These are phyloP conservation scores for Plestiodon gilberti DNA, from an alignment of 2,113 vertebrate species.

Conservation along the genomic window DNA sequence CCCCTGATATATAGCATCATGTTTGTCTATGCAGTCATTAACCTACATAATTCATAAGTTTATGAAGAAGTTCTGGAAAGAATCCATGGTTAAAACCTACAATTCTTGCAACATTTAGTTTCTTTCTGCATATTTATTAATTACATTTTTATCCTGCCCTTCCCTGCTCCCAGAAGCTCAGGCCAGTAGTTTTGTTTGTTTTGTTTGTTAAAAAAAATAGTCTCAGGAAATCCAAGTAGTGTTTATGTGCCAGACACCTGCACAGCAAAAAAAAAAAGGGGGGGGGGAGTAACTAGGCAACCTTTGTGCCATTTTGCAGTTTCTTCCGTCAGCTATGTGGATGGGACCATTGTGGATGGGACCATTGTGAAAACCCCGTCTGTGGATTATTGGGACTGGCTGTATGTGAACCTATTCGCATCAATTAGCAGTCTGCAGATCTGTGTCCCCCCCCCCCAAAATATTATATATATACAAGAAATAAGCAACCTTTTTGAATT, in stretches of 20 bases:
- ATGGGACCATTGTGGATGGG: neutral
- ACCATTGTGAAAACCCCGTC: neutral
- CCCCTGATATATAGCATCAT: neutral
- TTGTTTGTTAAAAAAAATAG: neutral
- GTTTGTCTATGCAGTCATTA: neutral
- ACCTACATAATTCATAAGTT: neutral
- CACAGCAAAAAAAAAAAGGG: neutral
- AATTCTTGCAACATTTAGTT: neutral
- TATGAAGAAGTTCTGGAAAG: neutral
- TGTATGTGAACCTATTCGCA: neutral
- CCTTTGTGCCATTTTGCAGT: neutral
- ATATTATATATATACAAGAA: no score
- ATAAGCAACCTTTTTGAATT: accelerated
- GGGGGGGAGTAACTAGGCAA: no score
- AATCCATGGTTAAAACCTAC: neutral
- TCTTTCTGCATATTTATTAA: neutral
- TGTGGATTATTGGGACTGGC: neutral
- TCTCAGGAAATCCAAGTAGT: neutral
- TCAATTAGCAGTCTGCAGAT: no score
- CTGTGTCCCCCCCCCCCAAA: no score
- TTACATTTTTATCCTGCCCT: neutral
- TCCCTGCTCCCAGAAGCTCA: neutral
- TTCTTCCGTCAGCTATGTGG: neutral
- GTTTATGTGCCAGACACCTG: neutral
- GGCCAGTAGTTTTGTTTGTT: neutral